These are phyloP conservation scores for Coptodon bakossiorum DNA, from an alignment of 2,113 vertebrate genomes.

Conservation along the genomic window DNA sequence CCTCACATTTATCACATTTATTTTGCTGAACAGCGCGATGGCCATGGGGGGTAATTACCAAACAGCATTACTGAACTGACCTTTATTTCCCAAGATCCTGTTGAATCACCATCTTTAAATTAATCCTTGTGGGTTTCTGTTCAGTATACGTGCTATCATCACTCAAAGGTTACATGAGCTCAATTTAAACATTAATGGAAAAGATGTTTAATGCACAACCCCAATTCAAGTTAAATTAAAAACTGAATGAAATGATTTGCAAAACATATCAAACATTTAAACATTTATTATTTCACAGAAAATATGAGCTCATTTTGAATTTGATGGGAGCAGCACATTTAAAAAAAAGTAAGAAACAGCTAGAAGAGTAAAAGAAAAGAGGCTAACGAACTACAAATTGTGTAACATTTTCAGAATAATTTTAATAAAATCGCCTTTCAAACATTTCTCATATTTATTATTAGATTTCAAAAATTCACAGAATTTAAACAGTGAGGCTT, in stretches of 20 bases:
- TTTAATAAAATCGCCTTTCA: background rate
- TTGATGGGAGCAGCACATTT: background rate
- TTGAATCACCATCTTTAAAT: background rate
- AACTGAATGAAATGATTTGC: background rate
- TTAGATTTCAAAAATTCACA: background rate
- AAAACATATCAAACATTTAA: background rate
- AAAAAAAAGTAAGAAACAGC: background rate
- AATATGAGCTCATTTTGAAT: background rate
- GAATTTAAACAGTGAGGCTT: background rate
- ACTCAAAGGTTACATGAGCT: background rate
- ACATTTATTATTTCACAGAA: background rate
- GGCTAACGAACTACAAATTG: background rate
- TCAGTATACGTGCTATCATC: background rate
- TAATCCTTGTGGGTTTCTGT: background rate
- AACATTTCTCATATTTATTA: background rate
- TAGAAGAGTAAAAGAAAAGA: background rate
- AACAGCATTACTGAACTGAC: background rate
- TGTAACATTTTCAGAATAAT: background rate
- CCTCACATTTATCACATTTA: background rate
- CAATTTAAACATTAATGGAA: background rate
- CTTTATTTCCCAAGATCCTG: background rate
- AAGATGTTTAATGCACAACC: background rate
- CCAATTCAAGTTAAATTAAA: background rate
- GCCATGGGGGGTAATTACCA: background rate
- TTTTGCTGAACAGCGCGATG: background rate